Evolutionary conservation across 1,140 invertebrate genomes (phyloP).

Genomic region (Acromyrmex charruanus): DNA sequence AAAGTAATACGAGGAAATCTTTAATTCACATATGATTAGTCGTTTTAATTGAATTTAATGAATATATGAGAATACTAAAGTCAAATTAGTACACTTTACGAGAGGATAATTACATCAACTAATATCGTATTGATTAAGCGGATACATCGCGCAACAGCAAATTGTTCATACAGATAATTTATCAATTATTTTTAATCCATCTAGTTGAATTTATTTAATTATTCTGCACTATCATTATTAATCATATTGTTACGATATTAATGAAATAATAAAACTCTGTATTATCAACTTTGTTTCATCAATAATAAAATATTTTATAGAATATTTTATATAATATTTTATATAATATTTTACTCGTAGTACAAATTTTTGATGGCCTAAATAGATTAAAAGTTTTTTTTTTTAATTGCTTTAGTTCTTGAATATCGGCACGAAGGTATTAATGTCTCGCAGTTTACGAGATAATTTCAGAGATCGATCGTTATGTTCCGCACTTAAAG

Average conservation of each 20-base stretch:
- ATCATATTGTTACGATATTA: slow-evolving; percentile 42
- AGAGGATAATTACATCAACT: slow-evolving; percentile 42
- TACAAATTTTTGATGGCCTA: neutral
- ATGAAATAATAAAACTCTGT: neutral
- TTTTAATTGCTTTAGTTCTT: slow-evolving; percentile 21
- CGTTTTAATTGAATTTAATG: slow-evolving; percentile 34
- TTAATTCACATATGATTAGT: neutral
- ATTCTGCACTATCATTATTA: slow-evolving; percentile 40
- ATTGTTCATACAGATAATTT: neutral
- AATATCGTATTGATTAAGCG: slow-evolving; percentile 46
- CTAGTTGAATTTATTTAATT: slow-evolving; percentile 21
- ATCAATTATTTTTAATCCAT: slow-evolving; percentile 48
- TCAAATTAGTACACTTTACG: slow-evolving; percentile 15
- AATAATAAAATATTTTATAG: slow-evolving; percentile 2
- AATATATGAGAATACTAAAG: neutral
- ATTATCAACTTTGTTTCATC: neutral
- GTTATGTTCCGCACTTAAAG: slow-evolving; percentile 75
- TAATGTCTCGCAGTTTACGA: slow-evolving; percentile 67
- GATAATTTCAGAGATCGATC: slow-evolving; percentile 81
- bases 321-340: neutral
- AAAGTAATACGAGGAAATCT: slow-evolving; percentile 25
- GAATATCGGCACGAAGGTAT: slow-evolving; percentile 41
- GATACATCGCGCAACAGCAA: neutral
- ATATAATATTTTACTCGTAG: neutral
- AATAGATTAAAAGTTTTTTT: slow-evolving; percentile 5